Evolutionary conservation across 2,888 invertebrate species (phyloP).

Genomic region (Stegophylla sp.): DNA sequence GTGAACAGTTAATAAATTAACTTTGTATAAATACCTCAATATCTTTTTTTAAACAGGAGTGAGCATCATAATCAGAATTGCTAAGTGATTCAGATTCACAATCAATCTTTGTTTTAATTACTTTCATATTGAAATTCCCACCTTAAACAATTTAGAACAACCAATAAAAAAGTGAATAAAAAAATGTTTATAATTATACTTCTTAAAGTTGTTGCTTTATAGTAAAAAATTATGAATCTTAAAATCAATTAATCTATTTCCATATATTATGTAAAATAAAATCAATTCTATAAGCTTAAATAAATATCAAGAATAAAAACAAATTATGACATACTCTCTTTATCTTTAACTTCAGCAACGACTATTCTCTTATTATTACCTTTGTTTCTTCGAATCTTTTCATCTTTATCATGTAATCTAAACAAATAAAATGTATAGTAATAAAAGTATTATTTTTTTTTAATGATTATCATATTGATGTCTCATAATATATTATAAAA

Average conservation of each 20-base stretch:
- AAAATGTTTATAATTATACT: not conserved
- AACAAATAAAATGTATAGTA: not conserved
- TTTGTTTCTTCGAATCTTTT: constrained; percentile 44
- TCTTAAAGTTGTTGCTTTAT: no score
- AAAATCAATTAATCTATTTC: no score
- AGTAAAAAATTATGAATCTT: no score
- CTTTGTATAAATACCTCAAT: not conserved
- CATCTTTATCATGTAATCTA: constrained; percentile 55
- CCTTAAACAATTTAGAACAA: constrained; percentile 15
- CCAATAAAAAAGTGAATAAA: not conserved
- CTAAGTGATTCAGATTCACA: constrained; percentile 9
- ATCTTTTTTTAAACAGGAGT: not conserved
- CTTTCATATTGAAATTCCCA: constrained; percentile 28
- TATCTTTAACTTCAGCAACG: constrained; percentile 25
- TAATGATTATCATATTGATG: no score
- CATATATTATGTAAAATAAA: no score
- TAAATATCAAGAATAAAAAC: not conserved
- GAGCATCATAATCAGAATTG: constrained; percentile 21
- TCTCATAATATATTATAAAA: no score
- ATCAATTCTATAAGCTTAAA: not conserved
- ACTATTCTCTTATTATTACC: constrained; percentile 35
- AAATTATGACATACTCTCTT: constrained; percentile 22
- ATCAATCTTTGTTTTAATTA: not conserved
- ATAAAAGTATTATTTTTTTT: not conserved
- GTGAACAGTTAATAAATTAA: not conserved